phyloP scores from a whole-genome alignment of 2,888 invertebrate genomes.

The Hyposoter dolosus region DNA sequence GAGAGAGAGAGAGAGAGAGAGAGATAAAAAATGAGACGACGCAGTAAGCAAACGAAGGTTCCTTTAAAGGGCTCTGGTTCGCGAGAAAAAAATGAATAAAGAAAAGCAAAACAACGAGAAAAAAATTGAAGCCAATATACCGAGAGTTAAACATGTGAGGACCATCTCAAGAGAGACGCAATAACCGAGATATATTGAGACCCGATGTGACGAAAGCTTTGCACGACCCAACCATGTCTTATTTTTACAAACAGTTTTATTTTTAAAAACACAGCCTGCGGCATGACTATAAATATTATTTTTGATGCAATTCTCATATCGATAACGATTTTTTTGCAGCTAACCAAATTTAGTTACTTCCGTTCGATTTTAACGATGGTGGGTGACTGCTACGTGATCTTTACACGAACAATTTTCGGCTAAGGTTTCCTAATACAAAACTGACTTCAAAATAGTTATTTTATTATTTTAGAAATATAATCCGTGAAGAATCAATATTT shows the following conservation, averaged over 20 bases:
- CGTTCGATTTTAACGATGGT: too few species aligned
- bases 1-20: background rate
- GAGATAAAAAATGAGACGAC: background rate
- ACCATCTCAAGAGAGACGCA: conserved; percentile 18
- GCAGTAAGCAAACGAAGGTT: background rate
- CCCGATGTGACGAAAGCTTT: background rate
- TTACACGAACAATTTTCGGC: too few species aligned
- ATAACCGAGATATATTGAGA: conserved; percentile 16
- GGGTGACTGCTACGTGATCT: too few species aligned
- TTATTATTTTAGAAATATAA: too few species aligned
- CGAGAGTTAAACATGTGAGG: background rate
- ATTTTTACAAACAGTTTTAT: background rate
- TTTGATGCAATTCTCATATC: background rate
- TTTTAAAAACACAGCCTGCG: background rate
- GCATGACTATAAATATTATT: background rate
- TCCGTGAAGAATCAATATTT: too few species aligned
- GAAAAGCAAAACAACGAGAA: background rate
- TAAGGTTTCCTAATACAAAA: too few species aligned
- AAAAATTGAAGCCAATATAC: background rate
- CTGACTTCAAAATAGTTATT: too few species aligned
- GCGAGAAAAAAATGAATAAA: conserved; percentile 2
- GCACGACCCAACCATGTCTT: background rate
- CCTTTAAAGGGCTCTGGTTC: conserved; percentile 34
- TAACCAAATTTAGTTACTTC: background rate
- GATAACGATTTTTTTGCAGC: background rate